A percentile compares a stretch with the other conserved stretches of the same genome.
These are phyloP conservation scores for Epinephelus coioides DNA, from an alignment of 2,797 vertebrate genomes.

Conservation along the genomic window DNA sequence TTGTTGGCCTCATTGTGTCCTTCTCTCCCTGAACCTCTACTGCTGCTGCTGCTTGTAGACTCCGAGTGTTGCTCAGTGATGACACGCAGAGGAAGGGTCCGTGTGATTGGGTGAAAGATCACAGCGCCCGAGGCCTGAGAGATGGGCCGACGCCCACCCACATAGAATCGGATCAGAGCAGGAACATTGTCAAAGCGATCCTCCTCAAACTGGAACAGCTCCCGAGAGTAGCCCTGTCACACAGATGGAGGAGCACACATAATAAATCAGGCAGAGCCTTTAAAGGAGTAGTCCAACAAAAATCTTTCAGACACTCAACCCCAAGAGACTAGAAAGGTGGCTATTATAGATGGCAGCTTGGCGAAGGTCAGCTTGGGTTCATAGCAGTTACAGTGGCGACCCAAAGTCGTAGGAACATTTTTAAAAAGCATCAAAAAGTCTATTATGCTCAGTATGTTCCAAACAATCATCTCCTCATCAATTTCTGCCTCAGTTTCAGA, in stretches of 20 bases:
- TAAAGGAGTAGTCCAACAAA: slow-evolving; percentile 5
- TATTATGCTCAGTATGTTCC: neutral
- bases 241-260: slow-evolving; percentile 46
- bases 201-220: slow-evolving; percentile 92
- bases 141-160: slow-evolving; percentile 85
- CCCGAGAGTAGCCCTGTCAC: slow-evolving; percentile 85
- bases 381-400: neutral
- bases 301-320: neutral
- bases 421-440: neutral
- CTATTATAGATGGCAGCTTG: neutral
- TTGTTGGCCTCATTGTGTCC: slow-evolving; percentile 63
- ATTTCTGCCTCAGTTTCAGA: neutral
- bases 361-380: neutral
- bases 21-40: slow-evolving; percentile 25
- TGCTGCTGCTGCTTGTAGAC: slow-evolving; percentile 15
- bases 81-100: slow-evolving; percentile 84
- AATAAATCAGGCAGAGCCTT: slow-evolving; percentile 14
- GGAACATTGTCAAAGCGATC: slow-evolving; percentile 91
- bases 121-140: slow-evolving; percentile 89
- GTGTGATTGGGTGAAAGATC: slow-evolving; percentile 87
- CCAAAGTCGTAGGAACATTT: neutral
- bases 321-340: neutral
- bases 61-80: slow-evolving; percentile 77
- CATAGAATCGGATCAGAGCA: slow-evolving; percentile 88
- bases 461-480: neutral